phyloP scores from a whole-genome alignment of 2,888 invertebrate species.

The Unio delphinus region DNA sequence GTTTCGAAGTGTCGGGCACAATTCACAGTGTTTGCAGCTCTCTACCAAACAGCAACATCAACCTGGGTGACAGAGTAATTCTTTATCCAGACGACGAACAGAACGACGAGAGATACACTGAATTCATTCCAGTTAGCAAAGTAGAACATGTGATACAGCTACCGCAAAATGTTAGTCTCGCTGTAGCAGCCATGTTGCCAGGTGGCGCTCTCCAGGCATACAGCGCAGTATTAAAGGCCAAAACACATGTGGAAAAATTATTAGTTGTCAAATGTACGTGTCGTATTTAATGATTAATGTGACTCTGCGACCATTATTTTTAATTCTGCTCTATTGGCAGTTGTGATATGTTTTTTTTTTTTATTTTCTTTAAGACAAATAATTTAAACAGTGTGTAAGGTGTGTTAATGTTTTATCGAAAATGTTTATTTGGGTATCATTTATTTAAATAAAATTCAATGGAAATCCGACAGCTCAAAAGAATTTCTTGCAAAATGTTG shows the following conservation, averaged over 20 bases:
- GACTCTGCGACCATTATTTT: too few species aligned
- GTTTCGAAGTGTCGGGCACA: slow-evolving; percentile 73
- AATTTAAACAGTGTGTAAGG: too few species aligned
- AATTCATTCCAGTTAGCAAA: slow-evolving; percentile 90
- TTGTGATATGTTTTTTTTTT: neutral
- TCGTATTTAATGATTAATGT: neutral
- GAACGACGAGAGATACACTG: slow-evolving; percentile 77
- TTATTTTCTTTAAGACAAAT: too few species aligned
- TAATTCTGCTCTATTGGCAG: too few species aligned
- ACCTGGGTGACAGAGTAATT: slow-evolving; percentile 72
- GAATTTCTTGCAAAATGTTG: too few species aligned
- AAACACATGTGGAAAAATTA: slow-evolving; percentile 75
- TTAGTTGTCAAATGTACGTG: slow-evolving; percentile 62
- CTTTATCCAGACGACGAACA: slow-evolving; percentile 66
- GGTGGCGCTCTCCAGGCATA: slow-evolving; percentile 93
- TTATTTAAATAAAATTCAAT: too few species aligned
- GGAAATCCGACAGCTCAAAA: too few species aligned
- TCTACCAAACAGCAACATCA: slow-evolving; percentile 66
- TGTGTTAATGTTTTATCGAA: too few species aligned
- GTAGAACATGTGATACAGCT: slow-evolving; percentile 88
- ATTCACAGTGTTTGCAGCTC: slow-evolving; percentile 71
- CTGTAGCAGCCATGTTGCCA: slow-evolving; percentile 94
- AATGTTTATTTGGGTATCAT: too few species aligned
- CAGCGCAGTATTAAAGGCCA: slow-evolving; percentile 88
- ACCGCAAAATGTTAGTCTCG: slow-evolving; percentile 85